A percentile compares a stretch with the other conserved stretches of the same genome.
Evolutionary conservation across 2,888 invertebrate species (phyloP).

Genomic region (Leptinotarsa tumamoca): DNA sequence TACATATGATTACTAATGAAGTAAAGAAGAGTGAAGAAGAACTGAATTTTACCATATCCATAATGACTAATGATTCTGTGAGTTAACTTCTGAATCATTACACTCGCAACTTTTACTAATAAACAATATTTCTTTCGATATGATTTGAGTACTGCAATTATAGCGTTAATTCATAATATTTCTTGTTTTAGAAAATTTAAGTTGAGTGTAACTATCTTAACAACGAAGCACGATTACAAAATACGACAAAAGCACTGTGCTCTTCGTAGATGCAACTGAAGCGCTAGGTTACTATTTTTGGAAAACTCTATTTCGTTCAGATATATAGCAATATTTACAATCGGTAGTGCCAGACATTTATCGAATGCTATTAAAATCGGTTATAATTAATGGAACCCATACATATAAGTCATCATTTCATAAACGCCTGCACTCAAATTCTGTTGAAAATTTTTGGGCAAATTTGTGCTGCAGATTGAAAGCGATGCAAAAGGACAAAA

Average conservation of each 20-base stretch:
- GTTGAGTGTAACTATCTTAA: slow-evolving; percentile 12
- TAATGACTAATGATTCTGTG: neutral
- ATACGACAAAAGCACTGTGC: slow-evolving; percentile 62
- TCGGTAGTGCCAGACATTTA: neutral
- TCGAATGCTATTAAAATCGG: neutral
- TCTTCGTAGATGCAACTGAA: slow-evolving; percentile 52
- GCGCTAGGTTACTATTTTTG: slow-evolving; percentile 20
- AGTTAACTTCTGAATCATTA: neutral
- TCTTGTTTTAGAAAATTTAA: neutral
- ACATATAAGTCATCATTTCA: neutral
- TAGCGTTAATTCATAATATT: neutral
- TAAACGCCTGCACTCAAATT: neutral
- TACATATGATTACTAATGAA: neutral
- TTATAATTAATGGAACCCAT: neutral
- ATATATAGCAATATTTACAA: slow-evolving; percentile 35
- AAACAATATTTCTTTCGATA: neutral
- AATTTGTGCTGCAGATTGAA: slow-evolving; percentile 41
- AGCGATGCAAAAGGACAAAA: slow-evolving; percentile 45
- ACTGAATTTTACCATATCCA: slow-evolving; percentile 1
- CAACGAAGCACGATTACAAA: slow-evolving; percentile 61
- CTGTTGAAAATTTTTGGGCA: slow-evolving; percentile 19
- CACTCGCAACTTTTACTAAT: neutral
- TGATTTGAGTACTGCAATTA: neutral
- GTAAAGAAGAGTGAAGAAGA: neutral
- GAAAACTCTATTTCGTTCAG: slow-evolving; percentile 15